These are phyloP conservation scores for Alcedo quadribrachys DNA, from an alignment of 2,797 vertebrate species.

Conservation along the genomic window DNA sequence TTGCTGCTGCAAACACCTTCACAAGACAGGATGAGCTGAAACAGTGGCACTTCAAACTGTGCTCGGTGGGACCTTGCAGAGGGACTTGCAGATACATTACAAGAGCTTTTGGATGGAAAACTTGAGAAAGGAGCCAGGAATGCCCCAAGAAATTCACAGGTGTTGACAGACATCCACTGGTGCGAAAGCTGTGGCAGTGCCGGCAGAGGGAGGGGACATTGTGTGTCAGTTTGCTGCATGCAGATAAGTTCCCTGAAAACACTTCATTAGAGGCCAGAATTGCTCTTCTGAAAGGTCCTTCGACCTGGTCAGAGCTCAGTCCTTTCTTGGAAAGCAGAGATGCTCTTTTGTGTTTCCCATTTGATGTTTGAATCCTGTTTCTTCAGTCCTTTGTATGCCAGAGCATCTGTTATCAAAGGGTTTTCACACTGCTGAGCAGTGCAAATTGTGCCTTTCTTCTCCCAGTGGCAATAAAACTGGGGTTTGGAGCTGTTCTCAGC, in stretches of 20 bases:
- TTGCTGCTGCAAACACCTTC: rapidly evolving
- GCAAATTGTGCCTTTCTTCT: slow-evolving; percentile 3
- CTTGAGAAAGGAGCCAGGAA: slow-evolving; percentile 10
- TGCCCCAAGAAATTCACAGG: not conserved
- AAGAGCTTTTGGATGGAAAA: not conserved
- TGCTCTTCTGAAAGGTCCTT: slow-evolving; percentile 38
- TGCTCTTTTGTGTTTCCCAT: not conserved
- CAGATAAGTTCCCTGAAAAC: slow-evolving; percentile 12
- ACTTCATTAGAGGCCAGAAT: not conserved
- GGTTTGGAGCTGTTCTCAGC: not conserved
- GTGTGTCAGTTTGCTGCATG: not conserved
- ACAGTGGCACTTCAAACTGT: not conserved
- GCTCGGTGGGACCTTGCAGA: not conserved
- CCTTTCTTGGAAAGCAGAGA: slow-evolving; percentile 43
- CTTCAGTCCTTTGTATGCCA: not conserved
- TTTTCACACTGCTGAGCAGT: not conserved
- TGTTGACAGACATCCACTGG: not conserved
- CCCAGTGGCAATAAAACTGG: not conserved
- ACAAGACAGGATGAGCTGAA: not conserved
- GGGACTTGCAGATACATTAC: not conserved
- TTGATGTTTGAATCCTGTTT: slow-evolving; percentile 3
- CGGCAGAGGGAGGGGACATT: not conserved
- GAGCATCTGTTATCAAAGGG: not conserved
- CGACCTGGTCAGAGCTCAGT: not conserved
- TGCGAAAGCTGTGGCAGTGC: not conserved